Evolutionary conservation across 2,888 invertebrate genomes (phyloP).

Genomic region (Agrochola macilenta): DNA sequence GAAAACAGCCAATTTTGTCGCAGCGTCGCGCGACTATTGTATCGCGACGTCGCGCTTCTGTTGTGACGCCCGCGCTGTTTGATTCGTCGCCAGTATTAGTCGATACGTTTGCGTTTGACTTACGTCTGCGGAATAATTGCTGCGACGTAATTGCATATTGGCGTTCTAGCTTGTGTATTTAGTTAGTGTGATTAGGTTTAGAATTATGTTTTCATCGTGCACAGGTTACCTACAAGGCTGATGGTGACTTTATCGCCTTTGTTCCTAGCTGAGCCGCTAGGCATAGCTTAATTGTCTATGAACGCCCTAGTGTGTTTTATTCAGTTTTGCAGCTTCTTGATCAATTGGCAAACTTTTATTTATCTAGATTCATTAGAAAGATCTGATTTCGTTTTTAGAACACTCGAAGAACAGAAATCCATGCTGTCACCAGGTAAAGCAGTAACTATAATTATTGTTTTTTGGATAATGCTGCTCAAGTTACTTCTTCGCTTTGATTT

Average conservation of each 20-base stretch:
- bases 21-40: constrained; percentile 63
- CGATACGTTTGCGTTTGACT: constrained; percentile 66
- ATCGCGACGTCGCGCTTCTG: constrained; percentile 64
- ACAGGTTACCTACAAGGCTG: too few relatives aligned
- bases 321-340: too few relatives aligned
- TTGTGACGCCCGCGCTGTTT: constrained; percentile 47
- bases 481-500: background rate
- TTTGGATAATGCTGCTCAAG: background rate
- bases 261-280: background rate
- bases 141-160: constrained; percentile 60
- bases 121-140: constrained; percentile 63
- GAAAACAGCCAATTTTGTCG: constrained; percentile 85
- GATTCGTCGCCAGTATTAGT: constrained; percentile 63
- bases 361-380: too few relatives aligned
- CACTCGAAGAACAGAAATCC: too few relatives aligned
- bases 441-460: background rate
- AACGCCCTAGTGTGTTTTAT: too few relatives aligned
- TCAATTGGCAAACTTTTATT: too few relatives aligned
- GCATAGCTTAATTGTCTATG: too few relatives aligned
- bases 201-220: constrained; percentile 1
- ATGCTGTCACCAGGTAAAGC: background rate
- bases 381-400: too few relatives aligned
- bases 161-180: constrained; percentile 5
- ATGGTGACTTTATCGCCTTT: background rate
- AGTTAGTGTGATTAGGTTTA: constrained; percentile 24